A percentile compares a stretch with the other conserved stretches of the same genome.
Conservation (phyloP, 2,888 invertebrate species). For the Opisthograptis luteolata region DNA sequence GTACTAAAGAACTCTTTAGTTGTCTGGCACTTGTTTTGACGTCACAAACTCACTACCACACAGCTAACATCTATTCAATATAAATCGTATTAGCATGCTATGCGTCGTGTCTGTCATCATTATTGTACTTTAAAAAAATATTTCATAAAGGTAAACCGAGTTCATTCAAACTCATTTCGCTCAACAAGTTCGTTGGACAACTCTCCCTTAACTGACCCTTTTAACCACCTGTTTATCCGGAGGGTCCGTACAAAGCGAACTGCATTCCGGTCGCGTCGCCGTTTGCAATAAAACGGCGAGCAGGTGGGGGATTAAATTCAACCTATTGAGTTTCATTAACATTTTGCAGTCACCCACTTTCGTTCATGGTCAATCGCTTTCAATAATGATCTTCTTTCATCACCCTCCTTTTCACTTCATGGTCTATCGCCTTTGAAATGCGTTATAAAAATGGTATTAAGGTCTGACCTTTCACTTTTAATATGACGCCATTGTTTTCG, state of each 20-base stretch:
- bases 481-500: not conserved
- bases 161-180: no score
- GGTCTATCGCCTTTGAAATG: constrained; percentile 9
- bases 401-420: constrained; percentile 6
- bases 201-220: not conserved
- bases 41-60: no score
- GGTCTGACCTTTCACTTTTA: constrained; percentile 21
- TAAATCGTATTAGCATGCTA: no score
- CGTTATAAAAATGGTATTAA: not conserved
- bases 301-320: constrained; percentile 5
- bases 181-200: no score
- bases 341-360: constrained; percentile 4
- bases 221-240: not conserved
- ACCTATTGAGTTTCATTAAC: not conserved
- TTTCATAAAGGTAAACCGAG: no score
- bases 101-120: no score
- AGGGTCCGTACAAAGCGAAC: not conserved
- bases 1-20: no score
- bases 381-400: constrained; percentile 8
- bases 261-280: not conserved
- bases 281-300: constrained; percentile 1
- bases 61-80: no score
- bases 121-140: no score
- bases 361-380: constrained; percentile 15
- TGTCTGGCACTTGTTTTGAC: no score